Evolutionary conservation across 2,888 invertebrate genomes (phyloP).

Genomic region (Ectemnius cavifrons): DNA sequence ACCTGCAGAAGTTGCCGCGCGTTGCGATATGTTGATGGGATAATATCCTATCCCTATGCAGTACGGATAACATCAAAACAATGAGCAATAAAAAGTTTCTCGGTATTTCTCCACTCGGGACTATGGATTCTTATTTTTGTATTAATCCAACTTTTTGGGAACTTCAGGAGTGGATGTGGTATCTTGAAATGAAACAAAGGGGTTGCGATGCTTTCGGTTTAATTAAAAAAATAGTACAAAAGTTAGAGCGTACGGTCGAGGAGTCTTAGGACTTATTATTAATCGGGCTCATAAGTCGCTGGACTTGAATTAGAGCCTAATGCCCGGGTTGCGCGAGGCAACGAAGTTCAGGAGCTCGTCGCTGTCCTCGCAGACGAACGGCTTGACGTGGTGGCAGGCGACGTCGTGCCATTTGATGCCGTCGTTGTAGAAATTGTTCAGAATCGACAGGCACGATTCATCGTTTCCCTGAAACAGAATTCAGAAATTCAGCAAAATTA

Average conservation of each 20-base stretch:
- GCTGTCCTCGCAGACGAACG: constrained; percentile 94
- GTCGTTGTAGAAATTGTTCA: constrained; percentile 95
- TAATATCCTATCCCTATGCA: no score
- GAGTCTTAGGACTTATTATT: constrained; percentile 29
- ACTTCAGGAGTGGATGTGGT: constrained; percentile 9
- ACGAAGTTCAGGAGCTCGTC: constrained; percentile 94
- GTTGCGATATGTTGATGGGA: no score
- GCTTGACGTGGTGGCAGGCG: constrained; percentile 93
- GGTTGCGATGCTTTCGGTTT: constrained; percentile 43
- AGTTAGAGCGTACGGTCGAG: constrained; percentile 21
- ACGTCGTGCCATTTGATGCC: constrained; percentile 95
- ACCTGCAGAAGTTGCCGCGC: no score
- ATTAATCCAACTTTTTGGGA: neutral
- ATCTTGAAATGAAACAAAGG: neutral
- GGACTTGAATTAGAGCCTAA: constrained; percentile 83
- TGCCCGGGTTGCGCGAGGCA: constrained; percentile 91
- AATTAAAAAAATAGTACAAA: constrained; percentile 49
- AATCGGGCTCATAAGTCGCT: constrained; percentile 4
- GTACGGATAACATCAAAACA: no score
- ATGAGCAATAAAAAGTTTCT: constrained; percentile 32
- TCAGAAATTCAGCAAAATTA: neutral
- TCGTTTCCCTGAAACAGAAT: constrained; percentile 86
- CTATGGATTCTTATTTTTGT: constrained; percentile 1
- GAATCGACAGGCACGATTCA: constrained; percentile 92
- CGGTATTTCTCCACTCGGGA: no score